phyloP scores from a whole-genome alignment of 2,113 vertebrate genomes.

The Lepisosteus osseus region DNA sequence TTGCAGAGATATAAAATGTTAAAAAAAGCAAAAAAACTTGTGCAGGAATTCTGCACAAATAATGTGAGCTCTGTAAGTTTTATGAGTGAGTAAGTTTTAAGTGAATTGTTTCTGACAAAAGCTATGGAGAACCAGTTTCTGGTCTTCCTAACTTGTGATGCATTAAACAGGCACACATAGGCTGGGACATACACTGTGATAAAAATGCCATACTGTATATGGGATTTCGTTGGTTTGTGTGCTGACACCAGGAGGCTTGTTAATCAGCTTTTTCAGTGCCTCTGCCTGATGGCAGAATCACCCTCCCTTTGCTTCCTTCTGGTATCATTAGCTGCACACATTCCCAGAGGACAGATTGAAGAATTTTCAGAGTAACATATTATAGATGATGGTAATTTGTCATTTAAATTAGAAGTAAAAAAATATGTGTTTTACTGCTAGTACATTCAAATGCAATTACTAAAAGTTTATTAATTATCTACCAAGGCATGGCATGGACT shows the following conservation, averaged over 20 bases:
- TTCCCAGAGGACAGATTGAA: conserved; percentile 1
- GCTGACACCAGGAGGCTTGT: conserved; percentile 25
- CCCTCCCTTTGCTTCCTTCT: background rate
- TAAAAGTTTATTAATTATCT: conserved; percentile 30
- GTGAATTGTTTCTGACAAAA: too few relatives aligned
- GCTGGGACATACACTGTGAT: too few relatives aligned
- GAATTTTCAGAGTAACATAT: conserved; percentile 14
- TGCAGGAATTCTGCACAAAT: too few relatives aligned
- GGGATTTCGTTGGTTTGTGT: conserved; percentile 9
- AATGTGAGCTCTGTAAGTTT: too few relatives aligned
- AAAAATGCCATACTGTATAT: conserved; percentile 10
- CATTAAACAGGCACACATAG: too few relatives aligned
- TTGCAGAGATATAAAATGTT: too few relatives aligned
- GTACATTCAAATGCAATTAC: conserved; percentile 38
- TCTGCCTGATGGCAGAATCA: conserved; percentile 30
- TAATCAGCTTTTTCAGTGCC: conserved; percentile 31
- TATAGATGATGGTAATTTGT: conserved; percentile 36
- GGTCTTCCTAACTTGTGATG: too few relatives aligned
- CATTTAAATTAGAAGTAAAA: conserved; percentile 31
- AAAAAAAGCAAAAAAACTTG: too few relatives aligned
- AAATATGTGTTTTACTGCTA: conserved; percentile 27
- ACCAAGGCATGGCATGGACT: background rate
- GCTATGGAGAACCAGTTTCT: too few relatives aligned
- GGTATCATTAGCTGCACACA: conserved; percentile 14
- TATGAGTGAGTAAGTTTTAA: too few relatives aligned